Conservation (phyloP, 2,113 vertebrate genomes). For the Anarrhichthys ocellatus region DNA sequence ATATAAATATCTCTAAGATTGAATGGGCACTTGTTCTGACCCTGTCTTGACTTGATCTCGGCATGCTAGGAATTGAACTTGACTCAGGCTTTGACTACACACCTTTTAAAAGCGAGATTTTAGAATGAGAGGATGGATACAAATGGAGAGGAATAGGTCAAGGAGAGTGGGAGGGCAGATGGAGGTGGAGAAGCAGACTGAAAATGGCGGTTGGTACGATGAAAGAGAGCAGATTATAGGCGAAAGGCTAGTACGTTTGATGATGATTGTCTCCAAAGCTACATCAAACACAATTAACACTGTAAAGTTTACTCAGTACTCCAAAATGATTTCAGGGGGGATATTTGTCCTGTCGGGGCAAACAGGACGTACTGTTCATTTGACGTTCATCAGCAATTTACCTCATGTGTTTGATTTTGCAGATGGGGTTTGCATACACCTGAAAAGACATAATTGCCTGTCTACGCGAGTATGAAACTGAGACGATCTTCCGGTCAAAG, state of each 20-base stretch:
- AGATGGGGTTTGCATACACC: conserved; percentile 24
- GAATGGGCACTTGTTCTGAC: not conserved
- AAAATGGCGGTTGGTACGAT: not conserved
- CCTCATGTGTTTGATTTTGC: conserved; percentile 48
- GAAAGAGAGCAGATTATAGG: conserved; percentile 1
- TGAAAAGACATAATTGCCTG: conserved; percentile 36
- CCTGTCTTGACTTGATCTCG: not conserved
- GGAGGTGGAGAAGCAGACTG: not conserved
- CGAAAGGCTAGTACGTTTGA: not conserved
- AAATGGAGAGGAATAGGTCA: not conserved
- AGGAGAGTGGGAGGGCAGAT: conserved; percentile 18
- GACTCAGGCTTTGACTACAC: not conserved
- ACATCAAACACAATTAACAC: conserved; percentile 63
- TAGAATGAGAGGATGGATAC: not conserved
- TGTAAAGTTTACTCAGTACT: conserved; percentile 39
- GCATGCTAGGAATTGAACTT: no score
- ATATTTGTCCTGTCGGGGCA: conserved; percentile 35
- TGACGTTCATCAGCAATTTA: conserved; percentile 37
- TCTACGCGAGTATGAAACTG: not conserved
- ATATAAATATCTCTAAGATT: not conserved
- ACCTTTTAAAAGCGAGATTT: not conserved
- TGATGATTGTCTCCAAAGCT: conserved; percentile 41
- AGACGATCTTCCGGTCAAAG: conserved; percentile 44
- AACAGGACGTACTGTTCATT: conserved; percentile 14
- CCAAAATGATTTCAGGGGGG: conserved; percentile 27